A percentile compares a stretch with the other conserved stretches of the same genome.
Evolutionary conservation across 2,888 invertebrate genomes (phyloP).

Genomic region (Holacanthella duospinosa): DNA sequence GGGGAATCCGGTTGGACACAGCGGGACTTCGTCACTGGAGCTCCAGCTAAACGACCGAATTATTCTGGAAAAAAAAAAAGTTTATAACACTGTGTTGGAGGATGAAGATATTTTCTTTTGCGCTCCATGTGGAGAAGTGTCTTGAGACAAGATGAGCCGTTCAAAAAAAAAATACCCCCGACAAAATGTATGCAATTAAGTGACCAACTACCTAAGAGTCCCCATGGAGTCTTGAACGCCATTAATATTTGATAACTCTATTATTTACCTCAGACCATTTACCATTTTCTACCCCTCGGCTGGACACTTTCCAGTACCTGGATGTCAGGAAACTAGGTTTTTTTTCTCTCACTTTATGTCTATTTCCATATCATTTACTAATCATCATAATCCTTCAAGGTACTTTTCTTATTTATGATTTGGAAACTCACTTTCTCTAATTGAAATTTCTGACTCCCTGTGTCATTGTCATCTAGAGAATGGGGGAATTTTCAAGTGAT

Average conservation of each 20-base stretch:
- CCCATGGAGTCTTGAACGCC: conserved; percentile 35
- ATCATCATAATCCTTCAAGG: neutral
- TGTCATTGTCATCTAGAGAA: too few relatives aligned
- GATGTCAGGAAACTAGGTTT: neutral
- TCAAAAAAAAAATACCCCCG: too few relatives aligned
- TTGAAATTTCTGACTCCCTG: conserved; percentile 1
- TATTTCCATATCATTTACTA: neutral
- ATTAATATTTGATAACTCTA: conserved; percentile 37
- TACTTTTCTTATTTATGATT: too few relatives aligned
- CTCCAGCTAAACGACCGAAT: neutral
- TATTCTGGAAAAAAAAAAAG: neutral
- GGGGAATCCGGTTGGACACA: neutral
- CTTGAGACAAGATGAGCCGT: neutral
- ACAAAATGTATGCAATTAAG: conserved; percentile 38
- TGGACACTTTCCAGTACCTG: too few relatives aligned
- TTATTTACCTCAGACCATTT: conserved; percentile 24
- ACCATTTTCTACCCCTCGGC: too few relatives aligned
- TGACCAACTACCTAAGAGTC: conserved; percentile 36
- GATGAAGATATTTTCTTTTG: neutral
- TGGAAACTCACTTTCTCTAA: too few relatives aligned
- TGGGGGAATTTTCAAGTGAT: too few relatives aligned
- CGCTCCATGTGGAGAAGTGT: neutral
- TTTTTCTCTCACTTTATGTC: neutral
- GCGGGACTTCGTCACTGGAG: neutral
- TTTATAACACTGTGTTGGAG: neutral